phyloP scores from a whole-genome alignment of 2,113 vertebrate species.

The Muntiacus reevesi region DNA sequence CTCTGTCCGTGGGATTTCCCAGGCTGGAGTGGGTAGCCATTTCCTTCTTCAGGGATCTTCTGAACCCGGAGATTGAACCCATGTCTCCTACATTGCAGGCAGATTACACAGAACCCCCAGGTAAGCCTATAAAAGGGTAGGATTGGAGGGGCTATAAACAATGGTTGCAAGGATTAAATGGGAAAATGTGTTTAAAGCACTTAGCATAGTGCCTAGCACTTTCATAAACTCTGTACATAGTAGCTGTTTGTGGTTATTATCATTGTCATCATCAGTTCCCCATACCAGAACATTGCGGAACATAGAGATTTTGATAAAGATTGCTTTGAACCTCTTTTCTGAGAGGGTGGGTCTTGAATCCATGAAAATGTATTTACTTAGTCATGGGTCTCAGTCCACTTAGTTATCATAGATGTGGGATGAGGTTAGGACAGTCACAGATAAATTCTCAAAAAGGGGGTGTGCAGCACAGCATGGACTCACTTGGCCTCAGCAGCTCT shows the following conservation, averaged over 20 bases:
- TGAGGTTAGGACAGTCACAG: conserved; percentile 11
- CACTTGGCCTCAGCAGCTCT: neutral
- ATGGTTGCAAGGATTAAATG: neutral
- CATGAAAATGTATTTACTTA: neutral
- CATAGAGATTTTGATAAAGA: neutral
- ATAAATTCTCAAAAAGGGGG: neutral
- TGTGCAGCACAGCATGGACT: neutral
- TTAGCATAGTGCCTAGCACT: neutral
- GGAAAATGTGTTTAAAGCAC: neutral
- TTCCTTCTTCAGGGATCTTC: neutral
- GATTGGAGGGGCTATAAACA: neutral
- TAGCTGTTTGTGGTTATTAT: neutral
- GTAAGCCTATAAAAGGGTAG: neutral
- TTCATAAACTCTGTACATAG: neutral
- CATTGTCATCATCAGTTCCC: neutral
- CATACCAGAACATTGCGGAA: neutral
- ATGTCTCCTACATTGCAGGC: neutral
- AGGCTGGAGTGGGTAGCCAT: neutral
- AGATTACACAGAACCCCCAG: neutral
- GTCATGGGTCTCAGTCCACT: neutral
- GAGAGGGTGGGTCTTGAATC: neutral
- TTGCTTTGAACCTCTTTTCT: neutral
- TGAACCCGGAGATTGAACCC: neutral
- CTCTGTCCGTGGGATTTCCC: neutral
- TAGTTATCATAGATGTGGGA: neutral